Conservation (phyloP, 30 jellyfish, hydroid and myxozoan species). For the Rhopilema esculentum region DNA sequence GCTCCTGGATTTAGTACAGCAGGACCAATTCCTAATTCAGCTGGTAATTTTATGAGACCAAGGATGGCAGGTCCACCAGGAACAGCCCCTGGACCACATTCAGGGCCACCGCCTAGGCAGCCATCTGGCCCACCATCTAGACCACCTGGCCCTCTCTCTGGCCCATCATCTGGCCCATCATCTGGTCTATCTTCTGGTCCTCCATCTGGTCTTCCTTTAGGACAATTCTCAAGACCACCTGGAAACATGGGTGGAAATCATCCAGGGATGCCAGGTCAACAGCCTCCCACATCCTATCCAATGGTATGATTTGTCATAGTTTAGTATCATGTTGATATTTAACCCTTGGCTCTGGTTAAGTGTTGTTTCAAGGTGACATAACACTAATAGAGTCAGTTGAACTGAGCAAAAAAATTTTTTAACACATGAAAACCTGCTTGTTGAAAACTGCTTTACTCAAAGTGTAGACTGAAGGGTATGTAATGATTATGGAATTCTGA, state of each 20-base stretch:
- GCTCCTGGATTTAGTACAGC: conserved; percentile 17
- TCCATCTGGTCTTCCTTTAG: conserved; percentile 21
- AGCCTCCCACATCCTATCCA: not conserved
- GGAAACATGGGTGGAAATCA: not conserved
- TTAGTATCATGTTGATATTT: not conserved
- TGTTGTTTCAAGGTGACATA: no score
- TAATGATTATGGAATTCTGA: no score
- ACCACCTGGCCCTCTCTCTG: conserved; percentile 33
- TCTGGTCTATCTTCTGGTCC: conserved; percentile 46
- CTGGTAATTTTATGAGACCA: not conserved
- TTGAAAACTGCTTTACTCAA: no score
- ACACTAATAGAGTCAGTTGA: no score
- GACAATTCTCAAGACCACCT: conserved; percentile 1
- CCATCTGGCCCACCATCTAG: conserved; percentile 65
- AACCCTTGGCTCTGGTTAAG: no score
- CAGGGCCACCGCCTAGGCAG: conserved; percentile 41
- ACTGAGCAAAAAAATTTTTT: no score
- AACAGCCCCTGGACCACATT: conserved; percentile 31
- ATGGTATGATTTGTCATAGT: not conserved
- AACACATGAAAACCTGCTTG: no score
- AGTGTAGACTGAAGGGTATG: no score
- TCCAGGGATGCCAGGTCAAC: not conserved
- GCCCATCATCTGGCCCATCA: conserved; percentile 53
- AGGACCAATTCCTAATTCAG: conserved; percentile 39
- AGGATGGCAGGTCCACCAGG: conserved; percentile 31